Evolutionary conservation across 2,797 vertebrate species (phyloP), one percentile per base, ranked within the genome.

Genomic region (Muraenolepis orangiensis): DNA sequence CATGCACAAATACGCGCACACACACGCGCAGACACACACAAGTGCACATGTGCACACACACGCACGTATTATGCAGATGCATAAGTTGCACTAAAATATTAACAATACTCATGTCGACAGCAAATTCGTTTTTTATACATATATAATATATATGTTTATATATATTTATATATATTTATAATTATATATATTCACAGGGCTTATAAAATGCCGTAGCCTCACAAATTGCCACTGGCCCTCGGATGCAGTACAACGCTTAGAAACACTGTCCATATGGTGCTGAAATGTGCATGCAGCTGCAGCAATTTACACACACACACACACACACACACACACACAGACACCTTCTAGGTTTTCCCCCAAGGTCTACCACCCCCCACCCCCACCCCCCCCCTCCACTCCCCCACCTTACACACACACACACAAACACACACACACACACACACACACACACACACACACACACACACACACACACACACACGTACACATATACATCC

Each of bases 311-410:
- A n/a, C 5, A 66, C 36, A 71, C 4, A 30, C 66, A 31, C 66
- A 31, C 66, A 68, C 66, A 75, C 28, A 81, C 66, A 5, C 42
- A 72, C 18, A 76, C 14, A 74, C 10, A 82, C 73, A 51, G 42
- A 69, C 30, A 76, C 40, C 70, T 31, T 20, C 64, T 75, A 14
- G 42, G 69, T 78, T 23, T 61, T 80, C 87, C 85, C 84, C 90
- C 85, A 78, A 72, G 77, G 71, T 72, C 66, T 86, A 83, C 85
- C 83, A 75, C 71, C 80, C 81, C 87, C 88, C 86, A 88, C 91
- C 87, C 84, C 89, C 85, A 81, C 73, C 83, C 42, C 4, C 51
- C 74, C 82, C 80, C 81, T 87, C 88, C 86, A 88, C 91, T 87
- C 84, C 89, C 85, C 73, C 83, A 3, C 4, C 51, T 74, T 81